These are phyloP conservation scores for Amphipoea oculea DNA, from an alignment of 2,888 invertebrate genomes.

Conservation along the genomic window DNA sequence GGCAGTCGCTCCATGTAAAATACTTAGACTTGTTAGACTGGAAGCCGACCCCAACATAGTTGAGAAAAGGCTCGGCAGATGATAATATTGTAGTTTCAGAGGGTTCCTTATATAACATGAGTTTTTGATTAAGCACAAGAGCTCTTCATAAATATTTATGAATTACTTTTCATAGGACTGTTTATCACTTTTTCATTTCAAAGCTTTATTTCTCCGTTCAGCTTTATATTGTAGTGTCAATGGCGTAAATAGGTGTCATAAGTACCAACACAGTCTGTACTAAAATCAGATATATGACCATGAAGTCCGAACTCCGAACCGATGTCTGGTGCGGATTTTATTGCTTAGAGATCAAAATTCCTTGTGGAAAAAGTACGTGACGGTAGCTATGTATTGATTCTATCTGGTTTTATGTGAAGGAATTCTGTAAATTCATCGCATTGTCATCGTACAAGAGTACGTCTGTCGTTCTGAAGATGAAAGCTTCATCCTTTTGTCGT, in stretches of 20 bases:
- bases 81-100: background rate
- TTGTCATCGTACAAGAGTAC: conserved; percentile 29
- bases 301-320: conserved; percentile 44
- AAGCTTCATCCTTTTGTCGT: conserved; percentile 6
- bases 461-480: conserved; percentile 4
- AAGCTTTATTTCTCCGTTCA: conserved; percentile 15
- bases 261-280: conserved; percentile 28
- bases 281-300: conserved; percentile 42
- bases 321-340: conserved; percentile 56
- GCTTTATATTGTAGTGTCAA: conserved; percentile 24
- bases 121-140: background rate
- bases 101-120: background rate
- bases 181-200: conserved; percentile 33
- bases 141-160: conserved; percentile 41
- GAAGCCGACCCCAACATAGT: background rate
- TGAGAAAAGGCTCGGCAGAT: background rate
- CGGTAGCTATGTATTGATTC: conserved; percentile 47
- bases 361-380: conserved; percentile 50
- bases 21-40: background rate
- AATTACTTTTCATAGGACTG: conserved; percentile 17
- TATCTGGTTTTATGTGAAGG: conserved; percentile 41
- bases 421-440: conserved; percentile 55
- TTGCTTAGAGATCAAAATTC: conserved; percentile 59
- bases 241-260: conserved; percentile 18
- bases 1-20: too few species aligned